These are phyloP conservation scores for Cheilosia pagana DNA, from an alignment of 2,888 invertebrate species.

Conservation along the genomic window DNA sequence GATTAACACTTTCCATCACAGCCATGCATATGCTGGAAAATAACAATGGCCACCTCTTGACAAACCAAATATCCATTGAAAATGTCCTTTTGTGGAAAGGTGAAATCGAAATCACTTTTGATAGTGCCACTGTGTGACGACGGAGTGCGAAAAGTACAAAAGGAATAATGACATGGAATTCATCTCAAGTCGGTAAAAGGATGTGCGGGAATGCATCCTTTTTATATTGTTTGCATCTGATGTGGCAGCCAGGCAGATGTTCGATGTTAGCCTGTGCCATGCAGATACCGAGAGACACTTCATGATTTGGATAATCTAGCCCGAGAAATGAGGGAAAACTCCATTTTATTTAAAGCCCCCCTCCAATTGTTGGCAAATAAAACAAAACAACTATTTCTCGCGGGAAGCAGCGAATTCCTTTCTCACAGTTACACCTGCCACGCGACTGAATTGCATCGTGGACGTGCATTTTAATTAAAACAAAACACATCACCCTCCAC, in stretches of 20 bases:
- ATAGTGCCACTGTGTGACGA: constrained; percentile 55
- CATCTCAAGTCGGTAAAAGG: constrained; percentile 45
- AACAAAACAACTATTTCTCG: not conserved
- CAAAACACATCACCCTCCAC: constrained; percentile 11
- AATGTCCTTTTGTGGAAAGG: not conserved
- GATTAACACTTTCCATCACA: constrained; percentile 66
- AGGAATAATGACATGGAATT: constrained; percentile 50
- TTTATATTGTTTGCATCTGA: constrained; percentile 50
- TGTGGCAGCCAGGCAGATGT: constrained; percentile 57
- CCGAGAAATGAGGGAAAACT: constrained; percentile 4
- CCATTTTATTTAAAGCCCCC: not conserved
- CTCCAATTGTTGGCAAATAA: not conserved
- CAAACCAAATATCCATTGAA: constrained; percentile 36
- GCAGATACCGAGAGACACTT: constrained; percentile 18
- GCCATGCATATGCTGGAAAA: constrained; percentile 5
- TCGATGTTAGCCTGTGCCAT: constrained; percentile 45
- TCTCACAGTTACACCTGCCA: constrained; percentile 68
- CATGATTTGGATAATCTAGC: constrained; percentile 29
- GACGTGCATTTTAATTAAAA: constrained; percentile 66
- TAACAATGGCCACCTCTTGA: constrained; percentile 32
- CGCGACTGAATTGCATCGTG: constrained; percentile 64
- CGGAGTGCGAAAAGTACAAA: constrained; percentile 37
- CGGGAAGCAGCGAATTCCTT: constrained; percentile 16
- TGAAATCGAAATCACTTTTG: constrained; percentile 53
- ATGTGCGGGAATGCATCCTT: constrained; percentile 61